Conservation (phyloP, 2,797 vertebrate genomes). For the Botia kubotai region DNA sequence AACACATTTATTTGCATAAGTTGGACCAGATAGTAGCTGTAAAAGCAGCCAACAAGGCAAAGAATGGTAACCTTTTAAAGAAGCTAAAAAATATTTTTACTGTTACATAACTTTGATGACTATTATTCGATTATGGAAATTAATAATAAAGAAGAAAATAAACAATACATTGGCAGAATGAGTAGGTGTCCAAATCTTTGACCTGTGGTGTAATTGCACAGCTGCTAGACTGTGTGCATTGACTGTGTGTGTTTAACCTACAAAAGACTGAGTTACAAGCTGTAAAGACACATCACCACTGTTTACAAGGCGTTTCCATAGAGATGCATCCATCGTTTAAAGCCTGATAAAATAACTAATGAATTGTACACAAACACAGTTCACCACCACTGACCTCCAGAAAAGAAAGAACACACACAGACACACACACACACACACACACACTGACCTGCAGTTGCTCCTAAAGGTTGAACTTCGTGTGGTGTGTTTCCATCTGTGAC, state of each 20-base stretch:
- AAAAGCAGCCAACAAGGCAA: not conserved
- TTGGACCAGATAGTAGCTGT: not conserved
- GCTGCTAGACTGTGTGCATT: not conserved
- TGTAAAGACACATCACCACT: conserved; percentile 77
- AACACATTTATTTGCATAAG: not conserved
- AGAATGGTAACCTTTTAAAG: too few relatives aligned
- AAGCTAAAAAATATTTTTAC: too few relatives aligned
- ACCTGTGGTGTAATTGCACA: not conserved
- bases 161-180: not conserved
- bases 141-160: not conserved
- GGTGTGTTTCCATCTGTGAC: conserved; percentile 62
- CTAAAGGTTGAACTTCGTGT: conserved; percentile 70
- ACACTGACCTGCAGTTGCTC: conserved; percentile 72
- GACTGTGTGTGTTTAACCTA: conserved; percentile 17
- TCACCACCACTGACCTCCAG: conserved; percentile 74
- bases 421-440: not conserved
- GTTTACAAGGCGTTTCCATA: conserved; percentile 78
- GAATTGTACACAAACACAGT: conserved; percentile 75
- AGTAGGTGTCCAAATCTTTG: too few relatives aligned
- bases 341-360: conserved; percentile 76
- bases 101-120: too few relatives aligned
- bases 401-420: conserved; percentile 30
- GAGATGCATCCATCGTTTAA: conserved; percentile 79
- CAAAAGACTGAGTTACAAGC: conserved; percentile 69
- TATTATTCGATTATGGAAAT: too few relatives aligned